Evolutionary conservation across 2,888 invertebrate genomes (phyloP), one percentile per base, ranked within the genome.

Genomic region (Mythimna pallens): DNA sequence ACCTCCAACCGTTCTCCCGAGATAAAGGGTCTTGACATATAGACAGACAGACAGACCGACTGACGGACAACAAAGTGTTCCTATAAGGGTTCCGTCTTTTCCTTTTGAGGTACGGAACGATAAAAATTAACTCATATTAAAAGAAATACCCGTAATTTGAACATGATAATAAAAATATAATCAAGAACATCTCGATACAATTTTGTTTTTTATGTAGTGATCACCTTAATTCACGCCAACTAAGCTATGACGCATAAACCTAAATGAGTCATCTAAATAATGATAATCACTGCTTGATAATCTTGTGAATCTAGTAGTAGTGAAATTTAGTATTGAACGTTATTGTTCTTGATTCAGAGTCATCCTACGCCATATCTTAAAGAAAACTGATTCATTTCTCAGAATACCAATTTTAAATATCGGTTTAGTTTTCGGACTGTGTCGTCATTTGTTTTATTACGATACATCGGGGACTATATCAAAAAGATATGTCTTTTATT

Each of bases 321-420:
- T 34, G 30, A 20, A 54, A n/a, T 71, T 67, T 58, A 43, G 7
- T 71, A 65, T 78, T 55, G 47, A 68, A 40, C 55, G 50, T 59
- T 68, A 54, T 71, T 20, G 10, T 25, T 68, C 25, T 22, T 79
- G 65, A 80, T 14, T 83, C 83, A 79, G 36, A 40, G n/a, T 30
- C 73, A 14, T 67, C 82, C 80, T 66, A 82, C 83, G 74, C 72
- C 22, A 10, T 14, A 54, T 62, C 34, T 61, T 22, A 20, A 17
- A 47, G 47, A 65, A n/a, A 66, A 59, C 68, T 73, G 80, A 80
- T 68, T 80, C 80, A 80, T 63, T 61, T 65, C 66, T 58, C 47
- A 47, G 52, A 66, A 50, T n/a, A 47, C 30, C 7, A 1, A 17
- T 10, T 64, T 63, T 59, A 71, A 52, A 64, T 40, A 64, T 17